phyloP scores from a whole-genome alignment of 2,113 vertebrate genomes.

The Empidonax traillii region DNA sequence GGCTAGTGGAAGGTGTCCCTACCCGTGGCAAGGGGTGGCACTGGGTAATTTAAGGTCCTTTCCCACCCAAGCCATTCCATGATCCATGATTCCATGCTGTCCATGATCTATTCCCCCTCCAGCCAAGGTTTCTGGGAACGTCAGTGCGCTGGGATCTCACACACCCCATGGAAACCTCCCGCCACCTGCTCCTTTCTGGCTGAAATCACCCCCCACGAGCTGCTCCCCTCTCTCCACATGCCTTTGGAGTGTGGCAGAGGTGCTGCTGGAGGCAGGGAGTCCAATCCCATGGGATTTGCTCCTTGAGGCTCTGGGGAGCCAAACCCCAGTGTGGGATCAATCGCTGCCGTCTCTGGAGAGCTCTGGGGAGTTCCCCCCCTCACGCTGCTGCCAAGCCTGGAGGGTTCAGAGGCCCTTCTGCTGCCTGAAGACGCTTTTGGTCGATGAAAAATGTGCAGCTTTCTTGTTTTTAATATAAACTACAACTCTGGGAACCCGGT shows the following conservation, averaged over 20 bases:
- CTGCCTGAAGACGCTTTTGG: background rate
- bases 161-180: background rate
- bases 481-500: background rate
- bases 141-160: fast-evolving
- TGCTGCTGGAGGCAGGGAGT: background rate
- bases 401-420: background rate
- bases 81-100: fast-evolving
- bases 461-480: background rate
- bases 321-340: fast-evolving
- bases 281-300: background rate
- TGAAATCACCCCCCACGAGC: background rate
- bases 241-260: background rate
- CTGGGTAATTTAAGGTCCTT: background rate
- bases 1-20: background rate
- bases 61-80: background rate
- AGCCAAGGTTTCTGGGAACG: fast-evolving
- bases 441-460: background rate
- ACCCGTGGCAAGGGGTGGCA: background rate
- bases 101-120: fast-evolving
- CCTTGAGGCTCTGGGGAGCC: background rate
- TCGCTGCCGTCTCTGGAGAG: background rate
- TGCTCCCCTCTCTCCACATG: background rate
- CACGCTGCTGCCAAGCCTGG: background rate
- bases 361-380: background rate
- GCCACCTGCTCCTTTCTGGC: fast-evolving